These are phyloP conservation scores for Papilio helenus DNA, from an alignment of 1,140 invertebrate species.

Conservation along the genomic window DNA sequence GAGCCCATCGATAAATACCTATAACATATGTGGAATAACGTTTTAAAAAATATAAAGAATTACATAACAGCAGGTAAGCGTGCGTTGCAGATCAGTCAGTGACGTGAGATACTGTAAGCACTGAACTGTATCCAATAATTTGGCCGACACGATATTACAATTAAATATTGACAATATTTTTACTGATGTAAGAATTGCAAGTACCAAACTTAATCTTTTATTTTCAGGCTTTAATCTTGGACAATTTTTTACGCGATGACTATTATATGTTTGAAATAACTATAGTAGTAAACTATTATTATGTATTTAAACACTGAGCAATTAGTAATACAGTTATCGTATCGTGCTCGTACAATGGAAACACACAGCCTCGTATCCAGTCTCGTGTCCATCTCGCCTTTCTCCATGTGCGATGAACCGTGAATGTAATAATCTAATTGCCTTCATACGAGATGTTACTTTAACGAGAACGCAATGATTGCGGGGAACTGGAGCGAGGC, in stretches of 20 bases:
- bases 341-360: neutral
- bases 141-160: neutral
- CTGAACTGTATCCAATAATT: neutral
- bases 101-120: neutral
- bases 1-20: neutral
- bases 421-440: slow-evolving; percentile 31
- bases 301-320: neutral
- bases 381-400: slow-evolving; percentile 23
- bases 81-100: neutral
- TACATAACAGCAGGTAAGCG: neutral
- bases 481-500: slow-evolving; percentile 23
- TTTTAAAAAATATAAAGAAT: neutral
- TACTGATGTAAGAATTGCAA: neutral
- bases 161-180: neutral
- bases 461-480: slow-evolving; percentile 18
- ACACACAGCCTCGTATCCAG: neutral
- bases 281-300: neutral
- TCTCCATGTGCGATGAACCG: slow-evolving; percentile 28
- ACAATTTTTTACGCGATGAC: neutral
- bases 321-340: neutral
- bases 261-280: neutral
- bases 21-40: neutral
- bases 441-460: slow-evolving; percentile 19
- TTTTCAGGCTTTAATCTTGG: neutral
- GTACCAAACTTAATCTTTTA: neutral